Conservation (phyloP, 2,113 vertebrate genomes). For the Oriolus oriolus region DNA sequence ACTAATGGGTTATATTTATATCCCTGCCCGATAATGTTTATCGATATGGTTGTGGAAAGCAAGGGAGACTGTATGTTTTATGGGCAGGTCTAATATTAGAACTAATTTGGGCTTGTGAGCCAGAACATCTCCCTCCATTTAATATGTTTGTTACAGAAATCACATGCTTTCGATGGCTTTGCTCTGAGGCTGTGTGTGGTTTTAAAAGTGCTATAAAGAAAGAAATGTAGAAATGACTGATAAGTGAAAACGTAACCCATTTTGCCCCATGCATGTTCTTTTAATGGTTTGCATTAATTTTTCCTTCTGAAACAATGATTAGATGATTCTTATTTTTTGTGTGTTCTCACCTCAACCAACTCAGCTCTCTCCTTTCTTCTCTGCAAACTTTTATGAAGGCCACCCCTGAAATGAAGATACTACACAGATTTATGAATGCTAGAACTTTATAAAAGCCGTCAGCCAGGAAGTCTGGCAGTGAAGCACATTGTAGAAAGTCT, state of each 20-base stretch:
- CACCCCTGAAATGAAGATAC: not conserved
- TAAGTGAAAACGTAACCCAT: not conserved
- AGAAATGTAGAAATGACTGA: not conserved
- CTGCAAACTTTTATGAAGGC: not conserved
- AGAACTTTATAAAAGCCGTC: not conserved
- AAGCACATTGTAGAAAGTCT: not conserved
- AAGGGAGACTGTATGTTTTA: conserved; percentile 24
- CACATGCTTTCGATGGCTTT: not conserved
- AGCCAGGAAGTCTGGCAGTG: not conserved
- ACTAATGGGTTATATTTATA: conserved; percentile 63
- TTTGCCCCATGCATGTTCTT: not conserved
- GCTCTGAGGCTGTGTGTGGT: not conserved
- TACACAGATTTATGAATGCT: not conserved
- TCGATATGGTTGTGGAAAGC: conserved; percentile 27
- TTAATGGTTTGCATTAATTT: not conserved
- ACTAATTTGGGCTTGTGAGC: conserved; percentile 45
- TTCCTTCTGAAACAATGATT: not conserved
- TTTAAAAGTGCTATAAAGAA: not conserved
- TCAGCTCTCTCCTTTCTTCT: not conserved
- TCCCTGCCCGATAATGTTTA: conserved; percentile 40
- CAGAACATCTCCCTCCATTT: conserved; percentile 28
- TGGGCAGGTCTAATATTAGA: conserved; percentile 38
- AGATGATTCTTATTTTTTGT: not conserved
- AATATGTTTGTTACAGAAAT: conserved; percentile 2
- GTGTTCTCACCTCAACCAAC: not conserved